Base-by-base conservation (phyloP, 2,797 vertebrate genomes). In the Parambassis ranga region DNA sequence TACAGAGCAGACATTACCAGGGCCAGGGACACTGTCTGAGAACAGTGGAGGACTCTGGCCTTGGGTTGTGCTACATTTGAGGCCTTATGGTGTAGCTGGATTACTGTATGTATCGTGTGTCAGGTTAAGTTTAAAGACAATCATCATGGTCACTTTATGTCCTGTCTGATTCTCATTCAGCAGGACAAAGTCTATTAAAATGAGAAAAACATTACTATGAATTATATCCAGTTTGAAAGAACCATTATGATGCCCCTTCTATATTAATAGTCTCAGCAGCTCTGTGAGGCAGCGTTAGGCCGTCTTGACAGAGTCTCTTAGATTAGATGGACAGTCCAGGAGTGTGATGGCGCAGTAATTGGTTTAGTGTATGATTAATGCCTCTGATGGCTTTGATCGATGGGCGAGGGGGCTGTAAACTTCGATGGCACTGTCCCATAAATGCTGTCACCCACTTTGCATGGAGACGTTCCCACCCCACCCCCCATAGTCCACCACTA, bases 281-380 rank as follows among this genome's bases (percentile, higher is more conserved):
- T 55, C 22, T 14, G 37, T 51, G 46, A n/a, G 48, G 63, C 53
- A 15, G 50, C 47, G 0, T 48, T 48, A n/a, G 5, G 59, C 23
- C 26, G 10, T 57, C 59, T 62, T 23, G 64, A 50, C 31, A 4
- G 60, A 48, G 47, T 35, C 58, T 60, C 26, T 30, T 52, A 43
- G 66, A 53, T 14, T 55, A 68, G 63, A 57, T 53, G 65, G 75
- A 65, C 76, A 73, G 58, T 38, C 41, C 55, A 77, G 36, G 37
- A 48, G 15, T 67, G 53, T 46, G 81, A 78, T 58, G 72, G 74
- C 47, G 39, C 10, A 8, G 69, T 84, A 83, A 89, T 86, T 82
- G 73, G 57, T 81, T 85, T 71, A 65, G 70, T 51, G 48, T 79
- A 69, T 84, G 85, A 87, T 83, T 82, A 83, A 85, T 77, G 74